phyloP scores from a whole-genome alignment of 2,797 vertebrate genomes.

The Lophura swinhoii region DNA sequence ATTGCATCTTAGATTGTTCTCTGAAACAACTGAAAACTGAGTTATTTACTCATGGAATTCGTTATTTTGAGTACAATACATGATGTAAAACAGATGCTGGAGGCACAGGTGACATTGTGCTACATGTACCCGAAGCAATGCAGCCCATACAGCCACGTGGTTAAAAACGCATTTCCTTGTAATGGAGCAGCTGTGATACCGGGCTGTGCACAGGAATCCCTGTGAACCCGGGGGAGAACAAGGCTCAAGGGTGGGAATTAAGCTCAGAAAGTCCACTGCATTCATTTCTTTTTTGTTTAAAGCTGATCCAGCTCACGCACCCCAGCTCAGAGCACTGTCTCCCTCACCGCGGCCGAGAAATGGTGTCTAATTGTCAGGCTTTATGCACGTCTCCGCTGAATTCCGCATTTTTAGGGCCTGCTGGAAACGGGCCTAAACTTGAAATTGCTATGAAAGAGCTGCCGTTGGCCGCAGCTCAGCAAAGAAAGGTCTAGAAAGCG shows the following conservation, averaged over 20 bases:
- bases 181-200: neutral
- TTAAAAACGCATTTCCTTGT: neutral
- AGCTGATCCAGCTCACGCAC: fast-evolving
- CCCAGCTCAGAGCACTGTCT: fast-evolving
- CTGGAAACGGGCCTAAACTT: neutral
- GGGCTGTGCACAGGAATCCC: neutral
- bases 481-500: neutral
- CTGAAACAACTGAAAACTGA: neutral
- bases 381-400: neutral
- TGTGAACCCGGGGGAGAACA: neutral
- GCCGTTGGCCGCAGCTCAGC: fast-evolving
- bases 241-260: neutral
- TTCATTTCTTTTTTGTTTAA: neutral
- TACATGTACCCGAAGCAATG: neutral
- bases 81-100: neutral
- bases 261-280: neutral
- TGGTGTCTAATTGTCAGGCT: fast-evolving
- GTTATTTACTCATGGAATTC: neutral
- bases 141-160: neutral
- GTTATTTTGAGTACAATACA: neutral
- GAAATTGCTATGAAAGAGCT: neutral
- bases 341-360: neutral
- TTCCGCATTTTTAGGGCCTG: neutral
- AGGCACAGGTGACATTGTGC: neutral
- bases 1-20: neutral